Evolutionary conservation across 2,888 invertebrate genomes (phyloP), one percentile per base, ranked within the genome.

Genomic region (Eristalis tenax): DNA sequence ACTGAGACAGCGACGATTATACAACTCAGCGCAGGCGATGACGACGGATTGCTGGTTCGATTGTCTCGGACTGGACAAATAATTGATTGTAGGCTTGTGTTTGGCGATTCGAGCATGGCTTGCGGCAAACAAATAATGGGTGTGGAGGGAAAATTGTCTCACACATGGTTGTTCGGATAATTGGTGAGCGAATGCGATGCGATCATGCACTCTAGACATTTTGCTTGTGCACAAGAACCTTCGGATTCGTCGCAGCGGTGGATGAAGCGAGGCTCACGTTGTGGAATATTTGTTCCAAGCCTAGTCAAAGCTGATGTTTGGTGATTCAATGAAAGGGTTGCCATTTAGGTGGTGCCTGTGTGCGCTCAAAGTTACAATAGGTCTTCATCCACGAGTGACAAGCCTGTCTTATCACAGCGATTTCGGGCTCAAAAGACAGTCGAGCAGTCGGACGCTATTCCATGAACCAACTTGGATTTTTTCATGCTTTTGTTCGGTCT

Each of bases 71-170:
- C 64, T 68, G 59, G 23, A 75, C 83, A 79, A 8, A 18, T 50
- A 50, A 79, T 87, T 87, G 87, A 87, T 83, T 87, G 68, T 75
- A 83, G 79, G 73, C 76, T 73, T 80, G 64, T 75, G 75, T 79
- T 66, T 28, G 56, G 63, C 10, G 22, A 22, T 57, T 56, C 57
- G 57, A 22, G 57, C 65, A 22, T 74, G 64, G 69, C 57, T 32
- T 32, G 32, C 8, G 32, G 32, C 32, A 6, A 32, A 10, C 26
- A 26, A 26, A 26, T 2, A 26, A 26, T 77, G 64, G 59, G 73
- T 26, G 74, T 77, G 40, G 57, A 73, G 63, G 74, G 70, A 78
- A 75, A 5, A 50, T 66, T 61, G 56, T 64, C 13, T 32, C 23
- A 40, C 57, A 70, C 64, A 75, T 70, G 64, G 64, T 50, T 13